phyloP scores from a whole-genome alignment of 2,888 invertebrate species.

The Leucophora obtusa region DNA sequence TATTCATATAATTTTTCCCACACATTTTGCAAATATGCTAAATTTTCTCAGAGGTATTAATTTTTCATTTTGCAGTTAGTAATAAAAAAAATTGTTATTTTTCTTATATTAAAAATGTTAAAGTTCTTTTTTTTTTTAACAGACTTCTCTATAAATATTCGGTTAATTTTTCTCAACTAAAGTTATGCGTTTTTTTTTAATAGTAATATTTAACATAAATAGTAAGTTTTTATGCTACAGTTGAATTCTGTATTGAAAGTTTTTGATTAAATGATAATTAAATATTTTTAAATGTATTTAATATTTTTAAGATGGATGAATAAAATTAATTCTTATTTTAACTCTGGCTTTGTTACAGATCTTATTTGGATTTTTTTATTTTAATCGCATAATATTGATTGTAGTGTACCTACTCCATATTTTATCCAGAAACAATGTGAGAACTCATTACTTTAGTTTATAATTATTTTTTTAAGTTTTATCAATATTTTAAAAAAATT shows the following conservation, averaged over 20 bases:
- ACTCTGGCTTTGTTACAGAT: no score
- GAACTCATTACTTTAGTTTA: not conserved
- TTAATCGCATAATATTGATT: not conserved
- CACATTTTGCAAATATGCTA: slow-evolving; percentile 51
- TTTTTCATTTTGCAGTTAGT: slow-evolving; percentile 41
- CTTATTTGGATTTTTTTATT: not conserved
- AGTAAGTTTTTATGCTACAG: not conserved
- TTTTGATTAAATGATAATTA: no score
- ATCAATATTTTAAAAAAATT: not conserved
- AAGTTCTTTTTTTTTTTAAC: slow-evolving; percentile 8
- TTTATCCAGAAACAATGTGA: not conserved
- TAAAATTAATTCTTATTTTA: no score
- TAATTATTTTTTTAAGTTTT: not conserved
- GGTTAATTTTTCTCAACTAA: not conserved
- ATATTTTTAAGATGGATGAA: no score
- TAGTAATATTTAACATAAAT: not conserved
- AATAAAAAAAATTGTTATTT: slow-evolving; percentile 13
- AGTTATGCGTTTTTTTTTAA: not conserved
- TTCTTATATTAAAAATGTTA: slow-evolving; percentile 15
- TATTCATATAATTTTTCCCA: not conserved
- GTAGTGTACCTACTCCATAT: not conserved
- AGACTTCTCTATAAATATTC: not conserved
- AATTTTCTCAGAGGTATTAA: slow-evolving; percentile 59
- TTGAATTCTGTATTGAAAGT: no score
- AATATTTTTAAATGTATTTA: no score